Evolutionary conservation across 64 coral and sea anemone genomes (phyloP), one percentile per base, ranked within the genome.

Genomic region (Orbicella faveolata): DNA sequence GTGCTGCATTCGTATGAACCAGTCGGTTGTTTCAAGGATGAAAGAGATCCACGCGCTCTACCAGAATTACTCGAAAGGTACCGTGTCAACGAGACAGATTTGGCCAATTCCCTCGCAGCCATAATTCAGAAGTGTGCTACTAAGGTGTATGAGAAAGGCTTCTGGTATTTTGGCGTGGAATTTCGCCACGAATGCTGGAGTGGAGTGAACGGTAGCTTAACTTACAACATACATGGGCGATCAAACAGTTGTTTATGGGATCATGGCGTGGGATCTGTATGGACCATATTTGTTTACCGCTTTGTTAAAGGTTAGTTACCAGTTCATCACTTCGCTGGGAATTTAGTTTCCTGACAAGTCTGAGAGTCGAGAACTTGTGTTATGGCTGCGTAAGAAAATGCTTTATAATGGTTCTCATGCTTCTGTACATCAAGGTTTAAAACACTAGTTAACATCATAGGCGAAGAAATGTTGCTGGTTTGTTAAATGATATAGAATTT

Each of bases 91-190:
- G 17, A 35, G 75, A 20, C 12, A 35, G 36, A 76, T 19, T 18
- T 44, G 18, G 20, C 34, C 13, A 20, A 35, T 17, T 41, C 75
- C 12, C 20, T 41, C 20, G 19, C 36, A 36, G 16, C 16, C 2
- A 36, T 76, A 2, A 76, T 76, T 76, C 75, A 35, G 15, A 35
- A 34, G 7, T 76, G 75, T 35, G 75, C 75, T 19, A 14, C 13
- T 14, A 18, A 37, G 34, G 75, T 21, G 14, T 36, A 36, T 35
- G 6, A 76, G 18, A 17, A 36, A 17, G 34, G 34, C 13, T 76
- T 76, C 16, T 17, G 75, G 8, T 76, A 76, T 76, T 76, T 76
- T 76, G 75, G 75, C 20, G 15, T 76, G 4, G 34, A 76, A 76
- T 4, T 20, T 44, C 15, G 19, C 4, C 2, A 18, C 4, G 37